Percentiles rank a stretch among this genome's conserved stretches.
These are phyloP conservation scores for Thunnus maccoyii DNA, from an alignment of 2,113 vertebrate genomes.

Conservation along the genomic window DNA sequence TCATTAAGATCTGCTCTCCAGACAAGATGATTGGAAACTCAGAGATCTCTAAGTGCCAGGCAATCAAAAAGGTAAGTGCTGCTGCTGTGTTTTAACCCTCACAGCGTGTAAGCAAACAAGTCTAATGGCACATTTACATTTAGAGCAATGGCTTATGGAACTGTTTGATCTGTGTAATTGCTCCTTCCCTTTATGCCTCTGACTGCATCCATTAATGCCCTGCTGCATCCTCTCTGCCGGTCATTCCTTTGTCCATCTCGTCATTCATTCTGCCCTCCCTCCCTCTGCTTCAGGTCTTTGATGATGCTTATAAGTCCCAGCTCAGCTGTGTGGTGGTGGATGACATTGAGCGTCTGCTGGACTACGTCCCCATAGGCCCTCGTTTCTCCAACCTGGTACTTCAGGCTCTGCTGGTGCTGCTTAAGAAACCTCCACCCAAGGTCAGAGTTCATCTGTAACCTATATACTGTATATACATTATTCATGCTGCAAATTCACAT, in stretches of 20 bases:
- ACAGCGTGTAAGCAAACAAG: neutral
- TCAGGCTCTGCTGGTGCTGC: slow-evolving; percentile 95
- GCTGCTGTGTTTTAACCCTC: neutral
- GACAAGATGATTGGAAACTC: slow-evolving; percentile 99
- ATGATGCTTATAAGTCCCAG: slow-evolving; percentile 98
- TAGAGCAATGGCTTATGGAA: neutral
- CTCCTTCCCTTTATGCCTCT: neutral
- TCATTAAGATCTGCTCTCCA: slow-evolving; percentile 99
- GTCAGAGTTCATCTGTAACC: slow-evolving; percentile 71
- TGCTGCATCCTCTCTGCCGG: neutral
- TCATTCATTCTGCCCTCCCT: neutral
- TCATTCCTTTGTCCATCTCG: neutral
- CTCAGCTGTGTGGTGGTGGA: slow-evolving; percentile 98
- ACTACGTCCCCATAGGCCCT: slow-evolving; percentile 98
- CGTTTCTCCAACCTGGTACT: slow-evolving; percentile 98
- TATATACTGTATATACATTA: neutral
- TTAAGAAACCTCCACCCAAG: slow-evolving; percentile 96
- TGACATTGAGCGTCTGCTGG: slow-evolving; percentile 95
- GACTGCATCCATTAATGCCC: neutral
- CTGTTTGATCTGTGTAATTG: neutral
- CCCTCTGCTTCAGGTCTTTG: slow-evolving; percentile 89
- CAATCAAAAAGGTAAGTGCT: slow-evolving; percentile 95
- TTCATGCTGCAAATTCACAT: no score
- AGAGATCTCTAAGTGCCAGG: slow-evolving; percentile 98
- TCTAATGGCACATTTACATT: neutral